Conservation (phyloP, 1,140 invertebrate species). For the Bombus affinis region DNA sequence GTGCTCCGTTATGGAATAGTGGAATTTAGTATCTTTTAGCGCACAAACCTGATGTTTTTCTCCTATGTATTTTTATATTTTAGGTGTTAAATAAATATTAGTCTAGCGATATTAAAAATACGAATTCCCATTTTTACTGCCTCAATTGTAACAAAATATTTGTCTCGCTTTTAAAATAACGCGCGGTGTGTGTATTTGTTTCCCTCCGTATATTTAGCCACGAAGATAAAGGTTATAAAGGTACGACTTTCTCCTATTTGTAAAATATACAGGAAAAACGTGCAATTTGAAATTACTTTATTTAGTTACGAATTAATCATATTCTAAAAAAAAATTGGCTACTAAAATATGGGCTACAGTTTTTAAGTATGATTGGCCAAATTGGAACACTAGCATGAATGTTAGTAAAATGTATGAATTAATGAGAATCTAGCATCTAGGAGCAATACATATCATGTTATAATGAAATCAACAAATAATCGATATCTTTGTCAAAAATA, state of each 20-base stretch:
- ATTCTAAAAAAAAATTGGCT: neutral
- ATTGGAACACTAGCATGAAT: too few species aligned
- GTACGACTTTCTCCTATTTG: neutral
- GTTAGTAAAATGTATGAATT: too few species aligned
- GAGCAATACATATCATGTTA: too few species aligned
- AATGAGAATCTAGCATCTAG: too few species aligned
- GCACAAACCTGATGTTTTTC: constrained; percentile 33
- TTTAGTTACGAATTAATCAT: neutral
- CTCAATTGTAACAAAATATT: constrained; percentile 23
- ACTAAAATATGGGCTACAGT: neutral
- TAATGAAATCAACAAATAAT: too few species aligned
- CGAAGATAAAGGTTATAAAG: neutral
- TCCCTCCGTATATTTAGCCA: neutral
- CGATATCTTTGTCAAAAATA: too few species aligned
- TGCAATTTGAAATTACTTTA: neutral
- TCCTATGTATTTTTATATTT: constrained; percentile 16
- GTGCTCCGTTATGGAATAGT: neutral
- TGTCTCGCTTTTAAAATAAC: constrained; percentile 14
- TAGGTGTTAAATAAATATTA: constrained; percentile 12
- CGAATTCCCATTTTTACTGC: neutral
- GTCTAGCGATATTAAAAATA: constrained; percentile 10
- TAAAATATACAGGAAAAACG: neutral
- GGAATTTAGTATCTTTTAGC: constrained; percentile 28
- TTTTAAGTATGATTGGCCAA: too few species aligned
- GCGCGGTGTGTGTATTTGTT: constrained; percentile 5